These are phyloP conservation scores for Liodrosophila aerea DNA, from an alignment of 2,888 invertebrate species.

Conservation along the genomic window DNA sequence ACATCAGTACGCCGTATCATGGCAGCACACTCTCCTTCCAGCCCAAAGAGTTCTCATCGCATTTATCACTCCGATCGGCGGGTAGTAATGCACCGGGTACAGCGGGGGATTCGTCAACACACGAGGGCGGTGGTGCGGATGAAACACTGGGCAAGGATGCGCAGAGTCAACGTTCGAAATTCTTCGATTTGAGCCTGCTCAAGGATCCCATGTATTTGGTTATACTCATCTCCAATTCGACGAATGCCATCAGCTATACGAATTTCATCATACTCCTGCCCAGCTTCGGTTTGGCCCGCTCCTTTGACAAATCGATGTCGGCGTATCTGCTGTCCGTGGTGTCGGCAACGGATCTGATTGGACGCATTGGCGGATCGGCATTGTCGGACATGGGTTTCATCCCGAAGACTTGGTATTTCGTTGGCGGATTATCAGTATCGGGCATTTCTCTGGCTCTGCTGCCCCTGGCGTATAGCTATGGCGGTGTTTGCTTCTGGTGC, in stretches of 20 bases:
- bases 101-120: constrained; percentile 47
- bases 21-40: constrained; percentile 92
- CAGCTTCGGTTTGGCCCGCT: constrained; percentile 88
- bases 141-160: constrained; percentile 31
- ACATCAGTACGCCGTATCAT: constrained; percentile 92
- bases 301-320: constrained; percentile 88
- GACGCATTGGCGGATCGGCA: constrained; percentile 92
- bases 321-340: constrained; percentile 91
- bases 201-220: constrained; percentile 91
- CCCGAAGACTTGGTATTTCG: constrained; percentile 92
- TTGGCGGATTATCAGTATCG: constrained; percentile 89
- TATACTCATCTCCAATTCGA: constrained; percentile 92
- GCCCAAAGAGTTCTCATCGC: constrained; percentile 90
- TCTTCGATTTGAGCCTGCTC: constrained; percentile 89
- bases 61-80: constrained; percentile 88
- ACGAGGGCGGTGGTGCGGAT: constrained; percentile 59
- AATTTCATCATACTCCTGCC: constrained; percentile 93
- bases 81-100: constrained; percentile 82
- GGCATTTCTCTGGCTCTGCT: constrained; percentile 89
- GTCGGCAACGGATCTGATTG: constrained; percentile 90
- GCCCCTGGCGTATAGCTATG: constrained; percentile 87
- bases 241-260: constrained; percentile 93
- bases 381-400: constrained; percentile 89
- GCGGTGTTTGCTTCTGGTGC: constrained; percentile 87
- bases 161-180: constrained; percentile 82